Conservation (phyloP, 2,797 vertebrate genomes). For the Orestias chungarensis region DNA sequence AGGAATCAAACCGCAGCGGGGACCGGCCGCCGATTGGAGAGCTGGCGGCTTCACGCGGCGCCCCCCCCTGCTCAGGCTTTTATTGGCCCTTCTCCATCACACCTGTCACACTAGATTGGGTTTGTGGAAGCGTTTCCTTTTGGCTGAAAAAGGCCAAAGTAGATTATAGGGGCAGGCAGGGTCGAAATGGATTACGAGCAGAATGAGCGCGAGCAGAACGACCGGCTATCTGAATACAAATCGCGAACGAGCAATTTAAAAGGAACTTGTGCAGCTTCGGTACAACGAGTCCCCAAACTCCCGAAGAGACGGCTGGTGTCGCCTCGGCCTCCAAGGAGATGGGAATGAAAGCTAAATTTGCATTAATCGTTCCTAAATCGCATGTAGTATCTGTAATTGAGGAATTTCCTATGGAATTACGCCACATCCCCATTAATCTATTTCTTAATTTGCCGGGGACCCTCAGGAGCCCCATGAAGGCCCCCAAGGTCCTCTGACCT, state of each 20-base stretch:
- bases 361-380: slow-evolving; percentile 30
- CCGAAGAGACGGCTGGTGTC: slow-evolving; percentile 14
- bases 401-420: slow-evolving; percentile 56
- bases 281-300: slow-evolving; percentile 21
- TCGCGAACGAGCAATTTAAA: slow-evolving; percentile 60
- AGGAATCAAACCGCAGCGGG: slow-evolving; percentile 75
- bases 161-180: slow-evolving; percentile 69
- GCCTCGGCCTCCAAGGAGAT: slow-evolving; percentile 18
- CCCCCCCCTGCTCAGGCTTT: slow-evolving; percentile 55
- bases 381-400: slow-evolving; percentile 52
- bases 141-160: slow-evolving; percentile 76
- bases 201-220: slow-evolving; percentile 55
- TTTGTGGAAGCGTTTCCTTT: slow-evolving; percentile 73
- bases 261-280: slow-evolving; percentile 58
- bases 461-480: slow-evolving; percentile 28
- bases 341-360: slow-evolving; percentile 21
- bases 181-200: slow-evolving; percentile 68
- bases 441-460: slow-evolving; percentile 63
- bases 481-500: slow-evolving; percentile 56
- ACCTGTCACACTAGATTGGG: slow-evolving; percentile 77
- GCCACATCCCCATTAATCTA: slow-evolving; percentile 58
- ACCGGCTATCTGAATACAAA: slow-evolving; percentile 69
- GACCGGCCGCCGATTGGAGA: slow-evolving; percentile 59
- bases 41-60: slow-evolving; percentile 56
- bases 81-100: slow-evolving; percentile 79